These are phyloP conservation scores for Allolobophora icterica DNA, from an alignment of 2,888 invertebrate genomes.

Conservation along the genomic window DNA sequence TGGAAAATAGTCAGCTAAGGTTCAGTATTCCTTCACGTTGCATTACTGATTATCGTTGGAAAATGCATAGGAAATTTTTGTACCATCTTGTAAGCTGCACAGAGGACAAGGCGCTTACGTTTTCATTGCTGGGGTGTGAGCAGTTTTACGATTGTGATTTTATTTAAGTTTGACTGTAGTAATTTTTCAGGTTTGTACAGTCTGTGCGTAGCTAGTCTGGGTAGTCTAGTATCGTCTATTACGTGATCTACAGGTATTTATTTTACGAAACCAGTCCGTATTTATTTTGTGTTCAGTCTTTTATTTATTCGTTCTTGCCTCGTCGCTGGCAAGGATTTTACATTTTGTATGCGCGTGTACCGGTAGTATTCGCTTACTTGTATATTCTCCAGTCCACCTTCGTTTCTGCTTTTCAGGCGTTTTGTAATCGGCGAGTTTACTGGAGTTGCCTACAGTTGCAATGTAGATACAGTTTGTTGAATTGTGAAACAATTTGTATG, in stretches of 20 bases:
- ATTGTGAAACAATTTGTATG: neutral
- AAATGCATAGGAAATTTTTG: neutral
- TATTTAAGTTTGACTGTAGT: neutral
- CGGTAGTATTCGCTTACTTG: neutral
- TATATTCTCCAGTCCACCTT: neutral
- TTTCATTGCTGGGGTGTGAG: neutral
- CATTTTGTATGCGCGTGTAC: neutral
- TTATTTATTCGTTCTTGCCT: slow-evolving; percentile 1
- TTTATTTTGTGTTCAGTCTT: neutral
- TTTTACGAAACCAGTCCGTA: slow-evolving; percentile 3
- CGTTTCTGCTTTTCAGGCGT: neutral
- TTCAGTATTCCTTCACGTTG: neutral
- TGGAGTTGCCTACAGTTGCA: neutral
- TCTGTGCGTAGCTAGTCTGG: neutral
- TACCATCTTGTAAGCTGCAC: neutral
- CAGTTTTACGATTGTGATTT: neutral
- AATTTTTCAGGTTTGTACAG: neutral
- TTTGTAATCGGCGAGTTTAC: neutral
- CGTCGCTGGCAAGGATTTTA: neutral
- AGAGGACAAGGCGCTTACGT: neutral
- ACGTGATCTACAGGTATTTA: slow-evolving; percentile 17
- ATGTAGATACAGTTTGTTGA: neutral
- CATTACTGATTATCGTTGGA: neutral
- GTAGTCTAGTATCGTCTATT: neutral
- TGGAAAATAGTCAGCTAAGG: neutral